Conservation (phyloP, 2,888 invertebrate genomes). For the Flabesymbios commensalis region DNA sequence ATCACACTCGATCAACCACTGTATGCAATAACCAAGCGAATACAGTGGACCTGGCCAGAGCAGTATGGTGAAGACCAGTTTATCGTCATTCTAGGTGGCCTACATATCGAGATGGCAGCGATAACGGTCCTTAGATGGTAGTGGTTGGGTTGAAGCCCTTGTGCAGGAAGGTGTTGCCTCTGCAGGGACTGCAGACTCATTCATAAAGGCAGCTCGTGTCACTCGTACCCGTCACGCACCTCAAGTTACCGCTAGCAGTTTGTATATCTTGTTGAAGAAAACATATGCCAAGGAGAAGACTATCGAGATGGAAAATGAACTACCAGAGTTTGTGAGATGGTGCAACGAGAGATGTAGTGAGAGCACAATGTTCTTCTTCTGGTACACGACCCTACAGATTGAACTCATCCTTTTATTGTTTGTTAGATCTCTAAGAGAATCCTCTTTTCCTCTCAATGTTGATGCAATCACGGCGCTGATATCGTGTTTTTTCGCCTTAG, state of each 20-base stretch:
- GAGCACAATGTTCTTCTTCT: conserved; percentile 23
- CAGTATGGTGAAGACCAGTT: conserved; percentile 39
- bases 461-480: conserved; percentile 23
- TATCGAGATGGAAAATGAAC: too few species aligned
- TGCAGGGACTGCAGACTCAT: conserved; percentile 37
- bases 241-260: conserved; percentile 27
- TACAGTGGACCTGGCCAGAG: conserved; percentile 45
- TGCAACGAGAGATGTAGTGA: conserved; percentile 14
- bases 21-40: conserved; percentile 41
- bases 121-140: conserved; percentile 36
- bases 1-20: conserved; percentile 41
- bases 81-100: conserved; percentile 45
- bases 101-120: conserved; percentile 47
- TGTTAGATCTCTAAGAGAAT: conserved; percentile 23
- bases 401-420: conserved; percentile 10
- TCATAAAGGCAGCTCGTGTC: conserved; percentile 29
- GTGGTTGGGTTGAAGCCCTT: conserved; percentile 36
- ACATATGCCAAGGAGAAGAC: too few species aligned
- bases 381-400: conserved; percentile 15
- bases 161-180: conserved; percentile 32
- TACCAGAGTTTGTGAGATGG: too few species aligned
- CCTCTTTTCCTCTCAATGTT: conserved; percentile 20
- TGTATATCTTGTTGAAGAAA: conserved; percentile 30
- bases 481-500: conserved; percentile 33
- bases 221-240: conserved; percentile 30